Evolutionary conservation across 1,140 invertebrate genomes (phyloP).

Genomic region (Ceratina calcarata): DNA sequence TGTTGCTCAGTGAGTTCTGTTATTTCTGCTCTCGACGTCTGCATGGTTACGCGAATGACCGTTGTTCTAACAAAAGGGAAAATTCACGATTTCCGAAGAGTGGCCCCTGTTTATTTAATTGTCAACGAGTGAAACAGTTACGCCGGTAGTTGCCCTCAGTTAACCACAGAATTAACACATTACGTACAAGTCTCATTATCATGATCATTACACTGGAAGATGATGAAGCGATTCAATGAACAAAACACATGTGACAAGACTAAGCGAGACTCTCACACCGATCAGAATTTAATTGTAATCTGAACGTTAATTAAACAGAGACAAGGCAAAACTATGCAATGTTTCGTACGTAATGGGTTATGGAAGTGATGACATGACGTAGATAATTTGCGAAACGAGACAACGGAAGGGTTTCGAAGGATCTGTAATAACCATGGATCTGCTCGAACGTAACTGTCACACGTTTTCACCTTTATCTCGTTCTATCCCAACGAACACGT

Average conservation of each 20-base stretch:
- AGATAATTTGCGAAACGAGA: not conserved
- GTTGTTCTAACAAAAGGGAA: not conserved
- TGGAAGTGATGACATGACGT: too few relatives aligned
- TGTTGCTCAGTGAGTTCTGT: not conserved
- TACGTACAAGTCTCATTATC: not conserved
- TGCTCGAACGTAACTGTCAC: slow-evolving; percentile 6
- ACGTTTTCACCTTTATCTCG: not conserved
- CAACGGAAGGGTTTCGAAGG: not conserved
- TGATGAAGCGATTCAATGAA: not conserved
- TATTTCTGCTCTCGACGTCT: not conserved
- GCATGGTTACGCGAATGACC: not conserved
- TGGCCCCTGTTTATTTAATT: too few relatives aligned
- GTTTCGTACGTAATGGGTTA: slow-evolving; percentile 9
- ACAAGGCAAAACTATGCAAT: not conserved
- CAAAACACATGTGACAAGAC: not conserved
- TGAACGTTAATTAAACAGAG: too few relatives aligned
- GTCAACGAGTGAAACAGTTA: not conserved
- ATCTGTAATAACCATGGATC: not conserved
- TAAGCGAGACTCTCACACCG: not conserved
- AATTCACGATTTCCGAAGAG: too few relatives aligned
- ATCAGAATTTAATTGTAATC: not conserved
- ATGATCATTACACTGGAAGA: not conserved
- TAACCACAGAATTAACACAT: slow-evolving; percentile 11
- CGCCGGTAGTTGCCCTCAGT: not conserved
- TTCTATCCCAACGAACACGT: not conserved